Base-by-base conservation (phyloP, 2,797 vertebrate genomes). In the Molossus alvarezi region DNA sequence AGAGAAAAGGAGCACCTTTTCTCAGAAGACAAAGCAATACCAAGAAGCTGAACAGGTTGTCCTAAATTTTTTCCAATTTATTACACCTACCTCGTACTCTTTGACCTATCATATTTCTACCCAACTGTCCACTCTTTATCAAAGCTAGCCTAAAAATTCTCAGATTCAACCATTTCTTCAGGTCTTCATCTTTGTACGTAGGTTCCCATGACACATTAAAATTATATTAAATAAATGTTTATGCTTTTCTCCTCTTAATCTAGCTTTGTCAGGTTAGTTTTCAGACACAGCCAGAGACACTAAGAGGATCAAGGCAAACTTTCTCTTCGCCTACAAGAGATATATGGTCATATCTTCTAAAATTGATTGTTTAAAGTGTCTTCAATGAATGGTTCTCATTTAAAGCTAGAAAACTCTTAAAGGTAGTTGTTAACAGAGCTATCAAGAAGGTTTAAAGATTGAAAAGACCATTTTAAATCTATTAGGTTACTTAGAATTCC, bases 391-490 rank as follows among this genome's bases (percentile, higher is more conserved):
- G 84, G 20, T 60, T 90, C 60, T 65, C 81, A 65, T 83, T 90
- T 73, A 82, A 88, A 83, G 81, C 18, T 91, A 58, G 51, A 65
- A 91, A 86, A 23, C 4, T 80, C 64, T 93, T 69, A 80, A 76
- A 86, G 27, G 48, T 58, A 27, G 12, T 75, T 92, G 25, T 77
- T 89, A 93, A 87, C 48, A 89, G 33, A 94, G 9, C 9, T 23
- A 37, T 84, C 33, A 77, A 62, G 37, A 83, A 72, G 15, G 13
- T 55, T 82, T 87, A 87, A 94, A 85, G 8, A 6, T 37, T 77
- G 82, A 37, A 88, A 93, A 77, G 5, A 6, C 53, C 95, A 91
- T 3, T 45, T 88, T 48, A 90, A 87, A 87, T 90, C 48, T 76
- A 71, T n/a, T 72, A 60, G 2, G 20, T 48, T 93, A 18, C 7